Percentiles rank a stretch among this genome's conserved stretches.
phyloP scores from a whole-genome alignment of 2,797 vertebrate genomes.

The Dallia pectoralis region DNA sequence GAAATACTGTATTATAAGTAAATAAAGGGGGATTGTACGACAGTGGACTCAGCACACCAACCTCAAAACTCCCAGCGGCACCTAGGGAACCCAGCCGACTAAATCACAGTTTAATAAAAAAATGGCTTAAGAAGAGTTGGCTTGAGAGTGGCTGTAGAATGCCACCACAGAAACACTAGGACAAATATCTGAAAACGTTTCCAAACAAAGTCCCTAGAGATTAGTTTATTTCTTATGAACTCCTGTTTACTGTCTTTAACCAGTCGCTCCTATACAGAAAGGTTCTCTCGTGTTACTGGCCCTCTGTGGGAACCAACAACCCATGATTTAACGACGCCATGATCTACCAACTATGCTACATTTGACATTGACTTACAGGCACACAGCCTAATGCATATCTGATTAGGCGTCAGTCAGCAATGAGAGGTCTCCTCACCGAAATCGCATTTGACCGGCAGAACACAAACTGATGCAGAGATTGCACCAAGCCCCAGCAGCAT shows the following conservation, averaged over 20 bases:
- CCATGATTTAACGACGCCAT: too few species aligned
- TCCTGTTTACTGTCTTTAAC: too few species aligned
- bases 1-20: not conserved
- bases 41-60: conserved; percentile 17
- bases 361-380: too few species aligned
- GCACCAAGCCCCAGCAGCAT: not conserved
- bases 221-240: not conserved
- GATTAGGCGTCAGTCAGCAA: too few species aligned
- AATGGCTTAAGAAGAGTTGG: not conserved
- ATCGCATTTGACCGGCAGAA: too few species aligned
- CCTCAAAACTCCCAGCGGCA: conserved; percentile 23
- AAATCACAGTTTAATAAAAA: conserved; percentile 34
- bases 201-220: not conserved
- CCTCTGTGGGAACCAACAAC: too few species aligned
- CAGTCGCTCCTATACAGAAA: too few species aligned
- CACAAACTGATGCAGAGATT: too few species aligned
- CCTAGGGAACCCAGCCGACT: conserved; percentile 35
- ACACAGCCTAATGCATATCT: too few species aligned
- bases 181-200: not conserved
- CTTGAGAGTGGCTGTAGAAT: not conserved
- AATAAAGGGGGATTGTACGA: not conserved
- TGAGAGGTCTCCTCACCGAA: too few species aligned
- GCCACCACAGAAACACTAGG: not conserved
- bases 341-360: too few species aligned
- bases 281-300: too few species aligned